These are phyloP conservation scores for Lagopus leucura DNA, from an alignment of 2,113 vertebrate species.

Conservation along the genomic window DNA sequence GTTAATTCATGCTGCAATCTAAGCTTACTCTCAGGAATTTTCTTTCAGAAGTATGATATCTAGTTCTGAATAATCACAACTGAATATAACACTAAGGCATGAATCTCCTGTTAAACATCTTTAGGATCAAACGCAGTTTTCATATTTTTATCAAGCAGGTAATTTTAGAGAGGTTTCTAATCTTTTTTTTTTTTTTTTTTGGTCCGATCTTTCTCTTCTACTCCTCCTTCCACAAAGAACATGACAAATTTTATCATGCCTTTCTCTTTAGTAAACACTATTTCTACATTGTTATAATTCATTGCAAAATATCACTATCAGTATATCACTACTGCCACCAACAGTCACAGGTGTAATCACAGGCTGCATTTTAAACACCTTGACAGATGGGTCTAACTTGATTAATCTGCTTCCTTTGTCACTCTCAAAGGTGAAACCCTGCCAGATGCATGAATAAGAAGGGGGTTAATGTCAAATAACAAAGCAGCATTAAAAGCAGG, in stretches of 20 bases:
- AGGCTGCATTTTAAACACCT: not conserved
- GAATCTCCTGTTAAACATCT: not conserved
- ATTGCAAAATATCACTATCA: not conserved
- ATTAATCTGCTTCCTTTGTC: not conserved
- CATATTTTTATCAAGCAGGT: not conserved
- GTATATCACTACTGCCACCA: not conserved
- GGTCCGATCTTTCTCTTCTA: not conserved
- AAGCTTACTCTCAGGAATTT: not conserved
- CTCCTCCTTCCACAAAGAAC: not conserved
- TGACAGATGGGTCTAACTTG: not conserved
- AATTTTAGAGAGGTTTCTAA: not conserved
- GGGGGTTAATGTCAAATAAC: accelerated
- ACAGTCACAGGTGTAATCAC: not conserved
- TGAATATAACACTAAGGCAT: not conserved
- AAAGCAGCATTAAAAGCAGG: not conserved
- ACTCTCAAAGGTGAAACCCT: not conserved
- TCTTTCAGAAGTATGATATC: not conserved
- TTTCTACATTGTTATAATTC: not conserved
- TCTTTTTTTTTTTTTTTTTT: not conserved
- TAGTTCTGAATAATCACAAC: not conserved
- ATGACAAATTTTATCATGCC: not conserved
- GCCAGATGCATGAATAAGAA: not conserved
- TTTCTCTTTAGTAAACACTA: not conserved
- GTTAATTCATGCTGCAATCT: not conserved
- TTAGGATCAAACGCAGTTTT: not conserved